A percentile compares a stretch with the other conserved stretches of the same genome.
These are phyloP conservation scores for Morus bassanus DNA, from an alignment of 2,797 vertebrate species.

Conservation along the genomic window DNA sequence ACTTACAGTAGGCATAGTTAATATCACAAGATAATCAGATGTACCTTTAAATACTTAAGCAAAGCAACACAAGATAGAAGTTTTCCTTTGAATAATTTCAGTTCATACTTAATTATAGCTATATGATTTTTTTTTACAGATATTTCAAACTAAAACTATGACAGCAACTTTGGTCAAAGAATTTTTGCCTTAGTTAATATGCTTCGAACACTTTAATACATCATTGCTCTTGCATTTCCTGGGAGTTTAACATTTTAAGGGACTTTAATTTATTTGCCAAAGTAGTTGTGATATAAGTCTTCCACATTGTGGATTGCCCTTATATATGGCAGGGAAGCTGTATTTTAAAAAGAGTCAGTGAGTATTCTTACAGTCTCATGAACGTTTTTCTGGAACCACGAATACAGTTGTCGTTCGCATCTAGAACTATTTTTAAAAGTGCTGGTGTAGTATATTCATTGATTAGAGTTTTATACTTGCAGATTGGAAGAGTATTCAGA, in stretches of 20 bases:
- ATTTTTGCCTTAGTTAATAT: background rate
- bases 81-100: background rate
- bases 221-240: background rate
- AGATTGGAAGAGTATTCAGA: background rate
- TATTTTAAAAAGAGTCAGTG: background rate
- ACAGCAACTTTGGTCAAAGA: background rate
- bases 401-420: background rate
- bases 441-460: background rate
- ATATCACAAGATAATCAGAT: background rate
- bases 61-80: background rate
- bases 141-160: background rate
- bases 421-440: background rate
- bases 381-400: background rate
- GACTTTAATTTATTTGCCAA: background rate
- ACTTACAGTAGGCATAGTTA: background rate
- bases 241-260: background rate
- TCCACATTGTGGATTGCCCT: background rate
- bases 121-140: background rate
- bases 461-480: background rate
- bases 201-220: background rate
- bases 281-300: background rate
- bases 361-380: background rate
- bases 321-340: background rate
- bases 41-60: background rate
- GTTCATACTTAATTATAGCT: background rate